These are phyloP conservation scores for Lacerta agilis DNA, from an alignment of 2,797 vertebrate genomes.

Conservation along the genomic window DNA sequence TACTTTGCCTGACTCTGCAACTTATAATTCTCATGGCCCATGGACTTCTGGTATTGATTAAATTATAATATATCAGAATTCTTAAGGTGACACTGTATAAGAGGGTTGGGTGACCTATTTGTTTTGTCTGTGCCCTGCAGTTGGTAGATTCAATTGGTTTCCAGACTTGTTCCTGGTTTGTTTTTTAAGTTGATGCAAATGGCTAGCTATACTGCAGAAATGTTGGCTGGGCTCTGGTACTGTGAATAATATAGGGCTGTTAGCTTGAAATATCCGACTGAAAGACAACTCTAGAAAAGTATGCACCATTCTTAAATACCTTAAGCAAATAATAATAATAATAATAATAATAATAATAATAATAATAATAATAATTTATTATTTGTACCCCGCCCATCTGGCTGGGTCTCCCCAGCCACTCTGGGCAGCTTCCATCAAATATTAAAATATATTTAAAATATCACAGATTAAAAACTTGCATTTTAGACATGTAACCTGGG, in stretches of 20 bases:
- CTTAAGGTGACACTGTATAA: background rate
- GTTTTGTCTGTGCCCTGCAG: background rate
- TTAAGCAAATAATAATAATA: too few species aligned
- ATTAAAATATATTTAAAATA: too few species aligned
- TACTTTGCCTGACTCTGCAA: too few species aligned
- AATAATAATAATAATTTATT: too few species aligned
- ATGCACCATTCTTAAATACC: background rate
- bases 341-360: too few species aligned
- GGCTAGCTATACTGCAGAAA: background rate
- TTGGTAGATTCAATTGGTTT: background rate
- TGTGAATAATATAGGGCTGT: background rate
- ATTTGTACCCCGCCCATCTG: too few species aligned
- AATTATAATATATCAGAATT: background rate
- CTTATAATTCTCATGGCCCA: too few species aligned
- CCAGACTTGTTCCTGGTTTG: background rate
- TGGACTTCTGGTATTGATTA: background rate
- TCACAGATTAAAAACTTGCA: too few species aligned
- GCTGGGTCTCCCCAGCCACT: too few species aligned
- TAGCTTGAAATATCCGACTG: background rate
- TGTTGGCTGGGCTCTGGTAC: background rate
- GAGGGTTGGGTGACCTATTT: background rate
- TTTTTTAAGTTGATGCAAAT: background rate
- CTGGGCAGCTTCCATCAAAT: too few species aligned
- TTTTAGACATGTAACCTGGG: background rate
- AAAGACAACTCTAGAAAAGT: background rate